Evolutionary conservation across 2,797 vertebrate genomes (phyloP).

Genomic region (Ara ararauna): DNA sequence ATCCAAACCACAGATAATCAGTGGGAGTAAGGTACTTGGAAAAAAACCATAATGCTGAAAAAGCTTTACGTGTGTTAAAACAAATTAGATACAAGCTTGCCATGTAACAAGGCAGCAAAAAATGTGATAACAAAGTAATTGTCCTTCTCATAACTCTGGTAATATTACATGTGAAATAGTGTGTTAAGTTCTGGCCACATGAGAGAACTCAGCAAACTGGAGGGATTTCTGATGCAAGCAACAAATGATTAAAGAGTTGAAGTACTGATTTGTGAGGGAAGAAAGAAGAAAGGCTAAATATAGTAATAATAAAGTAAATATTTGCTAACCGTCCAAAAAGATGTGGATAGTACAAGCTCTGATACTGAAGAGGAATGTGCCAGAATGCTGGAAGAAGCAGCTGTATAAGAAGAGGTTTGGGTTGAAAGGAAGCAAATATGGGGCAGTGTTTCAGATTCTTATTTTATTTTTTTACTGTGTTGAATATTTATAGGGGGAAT

Average conservation of each 20-base stretch:
- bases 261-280: slow-evolving; percentile 21
- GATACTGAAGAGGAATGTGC: not conserved
- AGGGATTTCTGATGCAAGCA: slow-evolving; percentile 29
- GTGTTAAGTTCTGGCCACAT: not conserved
- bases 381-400: not conserved
- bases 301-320: not conserved
- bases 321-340: not conserved
- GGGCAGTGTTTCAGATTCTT: not conserved
- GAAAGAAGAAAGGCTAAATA: slow-evolving; percentile 6
- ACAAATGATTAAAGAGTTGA: slow-evolving; percentile 30
- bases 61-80: slow-evolving; percentile 30
- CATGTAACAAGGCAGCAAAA: not conserved
- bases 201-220: slow-evolving; percentile 40
- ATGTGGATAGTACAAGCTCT: not conserved
- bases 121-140: slow-evolving; percentile 1
- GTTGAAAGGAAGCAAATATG: not conserved
- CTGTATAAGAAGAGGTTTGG: not conserved
- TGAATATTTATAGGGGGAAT: not conserved
- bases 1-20: slow-evolving; percentile 30
- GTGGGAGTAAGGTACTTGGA: not conserved
- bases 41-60: slow-evolving; percentile 24
- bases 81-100: not conserved
- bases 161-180: slow-evolving; percentile 24
- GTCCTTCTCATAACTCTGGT: slow-evolving; percentile 8
- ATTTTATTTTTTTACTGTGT: not conserved